These are phyloP conservation scores for Sialia sialis DNA, from an alignment of 2,113 vertebrate genomes.

Conservation along the genomic window DNA sequence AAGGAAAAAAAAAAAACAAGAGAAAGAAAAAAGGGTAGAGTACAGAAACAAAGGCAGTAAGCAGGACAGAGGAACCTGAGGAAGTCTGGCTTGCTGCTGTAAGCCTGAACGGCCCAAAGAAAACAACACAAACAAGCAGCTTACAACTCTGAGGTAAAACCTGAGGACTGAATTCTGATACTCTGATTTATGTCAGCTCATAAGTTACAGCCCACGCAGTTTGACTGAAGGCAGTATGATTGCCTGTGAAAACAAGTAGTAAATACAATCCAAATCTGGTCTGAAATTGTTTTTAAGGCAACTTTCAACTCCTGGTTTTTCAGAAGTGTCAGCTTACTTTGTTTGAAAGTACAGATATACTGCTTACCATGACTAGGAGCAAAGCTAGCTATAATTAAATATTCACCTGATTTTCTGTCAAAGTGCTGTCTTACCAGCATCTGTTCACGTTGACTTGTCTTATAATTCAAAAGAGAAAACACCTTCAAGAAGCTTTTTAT, in stretches of 20 bases:
- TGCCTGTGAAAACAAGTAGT: conserved; percentile 42
- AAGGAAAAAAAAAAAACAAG: background rate
- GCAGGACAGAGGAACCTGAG: background rate
- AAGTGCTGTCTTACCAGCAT: conserved; percentile 6
- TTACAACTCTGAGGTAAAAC: conserved; percentile 17
- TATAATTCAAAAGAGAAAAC: conserved; percentile 37
- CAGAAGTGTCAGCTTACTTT: background rate
- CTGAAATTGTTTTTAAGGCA: conserved; percentile 33
- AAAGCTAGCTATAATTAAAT: conserved; percentile 8
- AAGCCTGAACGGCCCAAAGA: background rate
- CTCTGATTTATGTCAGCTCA: background rate
- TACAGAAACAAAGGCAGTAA: background rate
- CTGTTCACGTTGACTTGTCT: conserved; percentile 25
- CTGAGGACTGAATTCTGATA: background rate
- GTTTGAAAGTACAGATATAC: background rate
- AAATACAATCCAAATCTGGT: conserved; percentile 33
- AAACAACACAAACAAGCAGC: background rate
- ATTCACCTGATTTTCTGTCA: conserved; percentile 46
- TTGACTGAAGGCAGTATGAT: conserved; percentile 27
- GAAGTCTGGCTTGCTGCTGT: background rate
- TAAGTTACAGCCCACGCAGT: background rate
- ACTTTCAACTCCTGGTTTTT: conserved; percentile 28
- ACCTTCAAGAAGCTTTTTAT: conserved; percentile 8
- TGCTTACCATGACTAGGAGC: background rate
- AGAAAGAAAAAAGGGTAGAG: background rate